These are phyloP conservation scores for Oncorhynchus nerka DNA, from an alignment of 2,113 vertebrate species.

Conservation along the genomic window DNA sequence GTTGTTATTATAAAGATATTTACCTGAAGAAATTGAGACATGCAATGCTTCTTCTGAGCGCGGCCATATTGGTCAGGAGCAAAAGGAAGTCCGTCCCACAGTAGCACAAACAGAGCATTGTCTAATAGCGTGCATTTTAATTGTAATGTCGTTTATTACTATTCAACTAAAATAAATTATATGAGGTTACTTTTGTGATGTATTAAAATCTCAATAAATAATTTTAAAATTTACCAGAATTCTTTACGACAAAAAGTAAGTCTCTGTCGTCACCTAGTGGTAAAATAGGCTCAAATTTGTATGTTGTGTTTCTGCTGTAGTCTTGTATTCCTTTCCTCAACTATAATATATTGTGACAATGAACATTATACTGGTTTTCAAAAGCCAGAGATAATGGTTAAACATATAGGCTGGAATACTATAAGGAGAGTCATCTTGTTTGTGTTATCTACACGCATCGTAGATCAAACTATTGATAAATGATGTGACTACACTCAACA, in stretches of 20 bases:
- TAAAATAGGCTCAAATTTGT: neutral
- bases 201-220: neutral
- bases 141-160: neutral
- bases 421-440: no score
- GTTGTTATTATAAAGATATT: neutral
- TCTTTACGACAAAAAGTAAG: neutral
- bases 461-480: no score
- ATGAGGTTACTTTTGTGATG: neutral
- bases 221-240: neutral
- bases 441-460: no score
- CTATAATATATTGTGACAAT: neutral
- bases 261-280: conserved; percentile 22
- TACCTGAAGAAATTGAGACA: conserved; percentile 65
- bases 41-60: conserved; percentile 24
- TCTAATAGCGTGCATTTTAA: conserved; percentile 44
- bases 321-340: neutral
- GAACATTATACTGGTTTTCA: no score
- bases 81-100: conserved; percentile 56
- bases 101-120: conserved; percentile 63
- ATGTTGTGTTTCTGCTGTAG: no score
- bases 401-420: no score
- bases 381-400: no score
- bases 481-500: no score
- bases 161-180: neutral
- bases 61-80: conserved; percentile 64